These are phyloP conservation scores for Lasioglossum marginatum DNA, from an alignment of 2,888 invertebrate species.

Conservation along the genomic window DNA sequence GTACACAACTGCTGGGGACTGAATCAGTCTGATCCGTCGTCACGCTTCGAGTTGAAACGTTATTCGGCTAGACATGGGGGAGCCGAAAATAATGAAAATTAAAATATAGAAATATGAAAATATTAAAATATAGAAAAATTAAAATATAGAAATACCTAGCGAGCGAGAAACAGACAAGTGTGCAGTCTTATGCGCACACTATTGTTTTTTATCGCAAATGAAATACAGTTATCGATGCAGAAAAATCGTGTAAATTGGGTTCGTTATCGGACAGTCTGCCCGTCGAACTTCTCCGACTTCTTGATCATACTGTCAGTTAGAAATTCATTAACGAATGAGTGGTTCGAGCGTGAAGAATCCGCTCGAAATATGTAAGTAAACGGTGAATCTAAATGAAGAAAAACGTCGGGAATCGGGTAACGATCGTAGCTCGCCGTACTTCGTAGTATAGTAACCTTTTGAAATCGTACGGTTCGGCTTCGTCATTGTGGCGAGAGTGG, in stretches of 20 bases:
- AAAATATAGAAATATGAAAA: too few species aligned
- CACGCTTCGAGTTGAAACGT: too few species aligned
- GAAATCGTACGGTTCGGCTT: slow-evolving; percentile 44
- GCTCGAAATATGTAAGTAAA: slow-evolving; percentile 5
- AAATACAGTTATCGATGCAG: not conserved
- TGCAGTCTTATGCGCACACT: too few species aligned
- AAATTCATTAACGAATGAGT: slow-evolving; percentile 7
- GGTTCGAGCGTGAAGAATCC: not conserved
- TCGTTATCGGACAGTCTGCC: not conserved
- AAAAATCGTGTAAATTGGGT: not conserved
- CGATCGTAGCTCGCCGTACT: not conserved
- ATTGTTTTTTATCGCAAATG: too few species aligned
- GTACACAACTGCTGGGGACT: too few species aligned
- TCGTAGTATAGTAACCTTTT: slow-evolving; percentile 7
- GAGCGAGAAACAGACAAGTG: too few species aligned
- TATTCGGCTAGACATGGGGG: too few species aligned
- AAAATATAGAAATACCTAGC: too few species aligned
- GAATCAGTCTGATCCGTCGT: too few species aligned
- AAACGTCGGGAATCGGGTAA: not conserved
- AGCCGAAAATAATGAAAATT: too few species aligned
- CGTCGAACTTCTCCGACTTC: not conserved
- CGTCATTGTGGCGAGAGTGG: slow-evolving; percentile 26
- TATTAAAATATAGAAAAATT: too few species aligned
- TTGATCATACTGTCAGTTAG: not conserved
- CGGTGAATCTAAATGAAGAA: not conserved